Evolutionary conservation across 2,888 invertebrate species (phyloP), one percentile per base, ranked within the genome.

Genomic region (Bimastos eiseni): DNA sequence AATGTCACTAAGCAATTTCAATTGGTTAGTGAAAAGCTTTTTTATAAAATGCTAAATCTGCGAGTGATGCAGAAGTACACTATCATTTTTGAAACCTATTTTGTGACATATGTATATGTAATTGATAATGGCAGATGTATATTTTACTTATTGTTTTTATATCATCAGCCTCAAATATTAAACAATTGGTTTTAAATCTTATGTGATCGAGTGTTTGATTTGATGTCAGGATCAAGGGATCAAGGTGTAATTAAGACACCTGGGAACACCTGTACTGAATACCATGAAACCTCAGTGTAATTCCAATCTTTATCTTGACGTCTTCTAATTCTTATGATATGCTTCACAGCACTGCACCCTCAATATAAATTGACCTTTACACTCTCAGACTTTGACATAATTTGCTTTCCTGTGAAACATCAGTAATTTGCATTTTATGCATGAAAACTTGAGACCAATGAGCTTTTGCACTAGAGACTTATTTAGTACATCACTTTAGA

Each of bases 281-380:
- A 70, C 70, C 70, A 70, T n/a, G 70, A 70, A 30, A 70, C 70
- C 70, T 70, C 70, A 70, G n/a, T 70, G 70, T 70, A 70, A 70
- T 70, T n/a, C 70, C n/a, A 70, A 70, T 70, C 70, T 70, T 70
- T 70, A 70, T 70, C 30, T 70, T 70, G n/a, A 70, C 17, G 70
- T 70, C 70, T n/a, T 70, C n/a, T 70, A 17, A 70, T 70, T 8
- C n/a, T n/a, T n/a, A n/a, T n/a, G n/a, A n/a, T 70, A 70, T 70
- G 70, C 70, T 70, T 70, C n/a, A 30, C 30, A 70, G 70, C 70
- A 70, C 70, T 70, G 70, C 30, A 55, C 24, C 55, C 24, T 55
- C 24, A 24, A 11, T 55, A 55, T 24, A 55, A 70, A 70, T 70
- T 70, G 30, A 70, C 70, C 70, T 8, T 13, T 70, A n/a, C 13